Conservation (phyloP, 2,888 invertebrate species). For the Drosophila pseudotakahashii region DNA sequence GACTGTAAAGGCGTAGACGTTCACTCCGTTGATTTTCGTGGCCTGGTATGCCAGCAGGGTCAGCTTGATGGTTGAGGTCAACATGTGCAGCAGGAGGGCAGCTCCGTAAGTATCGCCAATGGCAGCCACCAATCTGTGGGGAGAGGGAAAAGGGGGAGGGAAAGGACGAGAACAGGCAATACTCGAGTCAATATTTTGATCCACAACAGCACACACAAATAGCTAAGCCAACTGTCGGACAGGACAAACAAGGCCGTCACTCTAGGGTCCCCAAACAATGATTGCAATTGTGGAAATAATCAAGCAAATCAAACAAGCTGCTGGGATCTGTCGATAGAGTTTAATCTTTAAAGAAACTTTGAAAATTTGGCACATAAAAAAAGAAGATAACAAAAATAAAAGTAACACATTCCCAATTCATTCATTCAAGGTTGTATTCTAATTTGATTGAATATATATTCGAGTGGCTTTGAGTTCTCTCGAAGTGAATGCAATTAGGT, state of each 20-base stretch:
- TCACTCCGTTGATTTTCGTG: constrained; percentile 91
- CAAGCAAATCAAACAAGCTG: constrained; percentile 27
- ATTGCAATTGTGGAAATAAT: constrained; percentile 43
- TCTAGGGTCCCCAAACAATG: constrained; percentile 13
- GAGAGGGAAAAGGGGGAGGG: neutral
- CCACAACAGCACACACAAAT: constrained; percentile 28
- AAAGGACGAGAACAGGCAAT: neutral
- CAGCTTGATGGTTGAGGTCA: constrained; percentile 92
- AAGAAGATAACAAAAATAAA: neutral
- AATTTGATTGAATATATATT: neutral
- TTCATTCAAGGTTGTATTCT: neutral
- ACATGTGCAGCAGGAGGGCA: constrained; percentile 93
- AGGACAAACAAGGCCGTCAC: constrained; percentile 34
- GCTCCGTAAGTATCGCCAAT: constrained; percentile 94
- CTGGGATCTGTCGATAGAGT: neutral
- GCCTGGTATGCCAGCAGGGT: constrained; percentile 94
- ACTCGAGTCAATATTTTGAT: constrained; percentile 42
- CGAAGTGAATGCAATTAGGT: constrained; percentile 11
- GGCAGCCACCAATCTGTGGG: constrained; percentile 89
- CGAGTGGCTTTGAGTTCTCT: neutral
- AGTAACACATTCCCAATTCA: neutral
- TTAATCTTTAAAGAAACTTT: neutral
- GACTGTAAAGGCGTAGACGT: constrained; percentile 91
- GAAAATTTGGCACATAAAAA: neutral
- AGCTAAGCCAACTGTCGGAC: constrained; percentile 30